Base-by-base conservation (phyloP, 2,113 vertebrate species). In the Paedocypris sp. region DNA sequence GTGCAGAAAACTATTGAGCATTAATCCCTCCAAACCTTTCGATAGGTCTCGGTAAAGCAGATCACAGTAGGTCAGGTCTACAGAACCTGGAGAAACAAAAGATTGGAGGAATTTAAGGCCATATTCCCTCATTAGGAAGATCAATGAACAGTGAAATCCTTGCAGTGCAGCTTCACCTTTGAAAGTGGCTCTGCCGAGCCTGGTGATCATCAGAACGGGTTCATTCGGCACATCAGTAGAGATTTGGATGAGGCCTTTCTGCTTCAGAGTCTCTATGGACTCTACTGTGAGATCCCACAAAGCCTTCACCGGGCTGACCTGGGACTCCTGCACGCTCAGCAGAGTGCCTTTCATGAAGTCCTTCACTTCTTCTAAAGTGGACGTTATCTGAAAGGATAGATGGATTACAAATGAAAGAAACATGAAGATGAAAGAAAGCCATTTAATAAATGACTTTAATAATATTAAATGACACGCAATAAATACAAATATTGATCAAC, bases 1-100 rank as follows among this genome's bases (percentile, higher is more conserved):
- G 71, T 97, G 94, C 53, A 99, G 83, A 65, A 75, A 80, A 60
- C 84, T 97, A 73, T 89, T 86, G 2, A 99, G 90, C 59, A 97
- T 66, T 31, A 99, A 84, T 13, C 88, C 89, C 69, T 97, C 88
- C 62, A 99, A 85, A 16, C 94, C 91, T 63, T 82, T 88, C 49
- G 80, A 87, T 42, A 99, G 64, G 11, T 99, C 93, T 74, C 22
- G 80, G 75, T 95, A 93, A 2, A 99, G 84, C n/a, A 79, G 33
- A 63, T 80, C 80, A 64, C 89, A 88, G 73, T 85, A 83, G 54
- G 75, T 80, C 82, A 99, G 72, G 62, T 98, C 90, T 78, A 99
- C 81, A 2, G 90, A 88, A 23, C 93, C 95, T 99, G 65, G 38
- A 70, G 64, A 59, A 19, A 15, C 13, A 13, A 38, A 18, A 13